Evolutionary conservation across 2,888 invertebrate genomes (phyloP).

Genomic region (Lathronympha strigana): DNA sequence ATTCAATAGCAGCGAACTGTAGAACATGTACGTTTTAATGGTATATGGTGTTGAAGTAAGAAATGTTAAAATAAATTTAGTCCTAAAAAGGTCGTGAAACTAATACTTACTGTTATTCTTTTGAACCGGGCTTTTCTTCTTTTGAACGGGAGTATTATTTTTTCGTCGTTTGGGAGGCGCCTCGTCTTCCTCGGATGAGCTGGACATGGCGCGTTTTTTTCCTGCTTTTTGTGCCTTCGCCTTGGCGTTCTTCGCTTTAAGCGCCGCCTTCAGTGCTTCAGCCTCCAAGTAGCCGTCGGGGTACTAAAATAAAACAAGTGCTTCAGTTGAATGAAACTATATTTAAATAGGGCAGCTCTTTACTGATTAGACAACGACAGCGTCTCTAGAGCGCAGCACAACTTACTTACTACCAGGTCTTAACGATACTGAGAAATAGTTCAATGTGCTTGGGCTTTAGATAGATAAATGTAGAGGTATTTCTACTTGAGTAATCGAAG

Average conservation of each 20-base stretch:
- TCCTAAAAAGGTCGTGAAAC: neutral
- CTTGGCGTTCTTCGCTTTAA: constrained; percentile 54
- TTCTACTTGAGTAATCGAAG: neutral
- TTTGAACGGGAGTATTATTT: constrained; percentile 43
- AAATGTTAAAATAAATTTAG: no score
- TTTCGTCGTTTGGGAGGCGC: constrained; percentile 61
- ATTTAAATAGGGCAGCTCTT: no score
- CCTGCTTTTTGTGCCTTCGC: constrained; percentile 49
- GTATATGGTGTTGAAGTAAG: no score
- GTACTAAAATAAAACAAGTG: constrained; percentile 73
- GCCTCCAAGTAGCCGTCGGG: constrained; percentile 89
- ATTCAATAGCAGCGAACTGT: no score
- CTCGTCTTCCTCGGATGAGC: constrained; percentile 55
- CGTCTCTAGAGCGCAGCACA: no score
- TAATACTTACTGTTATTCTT: constrained; percentile 18
- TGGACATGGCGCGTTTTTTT: constrained; percentile 58
- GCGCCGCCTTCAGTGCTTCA: constrained; percentile 78
- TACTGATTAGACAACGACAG: no score
- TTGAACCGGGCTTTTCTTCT: constrained; percentile 43
- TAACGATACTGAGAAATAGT: no score
- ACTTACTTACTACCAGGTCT: no score
- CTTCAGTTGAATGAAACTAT: neutral
- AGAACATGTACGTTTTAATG: no score
- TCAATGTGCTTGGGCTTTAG: neutral
- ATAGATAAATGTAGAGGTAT: neutral